These are phyloP conservation scores for Rafetus swinhoei DNA, from an alignment of 2,113 vertebrate species.

Conservation along the genomic window DNA sequence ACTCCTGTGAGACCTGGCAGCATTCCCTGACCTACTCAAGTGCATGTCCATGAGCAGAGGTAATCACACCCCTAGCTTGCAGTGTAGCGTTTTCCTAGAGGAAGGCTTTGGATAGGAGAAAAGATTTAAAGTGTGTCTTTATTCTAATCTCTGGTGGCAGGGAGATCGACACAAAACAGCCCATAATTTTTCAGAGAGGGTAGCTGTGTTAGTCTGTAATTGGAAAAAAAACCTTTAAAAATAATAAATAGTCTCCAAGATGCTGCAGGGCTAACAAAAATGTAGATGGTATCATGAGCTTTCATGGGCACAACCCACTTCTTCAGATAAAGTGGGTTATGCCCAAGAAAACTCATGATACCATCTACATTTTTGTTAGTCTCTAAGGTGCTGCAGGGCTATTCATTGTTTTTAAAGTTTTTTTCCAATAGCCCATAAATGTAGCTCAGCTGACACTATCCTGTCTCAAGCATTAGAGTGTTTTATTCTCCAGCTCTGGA, in stretches of 20 bases:
- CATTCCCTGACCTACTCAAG: neutral
- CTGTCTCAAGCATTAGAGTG: accelerated
- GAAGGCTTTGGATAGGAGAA: accelerated
- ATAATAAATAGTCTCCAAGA: no score
- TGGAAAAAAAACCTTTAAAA: no score
- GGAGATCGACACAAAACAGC: neutral
- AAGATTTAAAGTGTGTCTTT: accelerated
- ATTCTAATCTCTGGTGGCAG: neutral
- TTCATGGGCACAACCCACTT: no score
- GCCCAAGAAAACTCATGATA: no score
- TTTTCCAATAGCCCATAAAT: neutral
- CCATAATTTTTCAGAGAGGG: no score
- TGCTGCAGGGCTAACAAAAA: no score
- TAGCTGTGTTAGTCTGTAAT: no score
- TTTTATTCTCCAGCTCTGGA: neutral
- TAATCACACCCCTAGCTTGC: neutral
- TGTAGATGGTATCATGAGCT: no score
- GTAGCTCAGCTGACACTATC: neutral
- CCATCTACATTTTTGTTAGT: no score
- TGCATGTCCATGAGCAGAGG: neutral
- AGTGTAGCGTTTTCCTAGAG: neutral
- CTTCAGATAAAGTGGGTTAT: no score
- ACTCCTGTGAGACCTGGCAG: neutral
- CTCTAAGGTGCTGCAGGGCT: no score
- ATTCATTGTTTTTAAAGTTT: no score